Base-by-base conservation (phyloP, 2,888 invertebrate genomes). In the Fragum sueziense region DNA sequence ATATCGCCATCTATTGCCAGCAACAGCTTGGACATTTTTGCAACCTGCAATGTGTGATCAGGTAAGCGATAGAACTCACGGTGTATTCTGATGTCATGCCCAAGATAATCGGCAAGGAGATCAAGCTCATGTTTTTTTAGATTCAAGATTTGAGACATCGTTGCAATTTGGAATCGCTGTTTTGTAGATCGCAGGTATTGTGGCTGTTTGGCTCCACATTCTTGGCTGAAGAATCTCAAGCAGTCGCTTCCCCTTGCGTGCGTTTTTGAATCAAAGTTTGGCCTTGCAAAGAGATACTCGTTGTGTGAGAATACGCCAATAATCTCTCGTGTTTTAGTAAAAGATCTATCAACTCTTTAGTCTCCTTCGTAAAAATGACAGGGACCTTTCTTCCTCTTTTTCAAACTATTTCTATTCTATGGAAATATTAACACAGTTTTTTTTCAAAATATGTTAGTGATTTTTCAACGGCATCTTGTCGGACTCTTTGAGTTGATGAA, bases 31-130 rank as follows among this genome's bases (percentile, higher is more conserved):
- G 57, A 57, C 20, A 57, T 22, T 22, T 57, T 57, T 9, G 65
- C 11, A 33, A 29, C 34, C 34, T 65, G 65, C 14, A 65, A 14
- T 34, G 65, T 65, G 7, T 14, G 9, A 14, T 65, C 65, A 29
- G 65, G 31, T 6, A 65, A 34, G 6, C 65, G 6, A n/a, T 65
- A 65, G 22, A 29, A 65, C 31, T 65, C 65, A 9, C 37, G 3
- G n/a, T 65, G 65, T 4, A 65, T n/a, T 25, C 65, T 65, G 6
- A 65, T 65, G 34, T 65, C 65, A 33, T 65, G 65, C 2, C 65
- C 65, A 14, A 33, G 4, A 34, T 33, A 65, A 9, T 31, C n/a
- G 34, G 65, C 65, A 7, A 65, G 34, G 4, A 65, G 9, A n/a
- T 65, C 65, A 3, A 33, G n/a, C 14, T 65, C 34, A 33, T 65